phyloP scores from a whole-genome alignment of 2,113 vertebrate genomes.

The Serinus canaria region DNA sequence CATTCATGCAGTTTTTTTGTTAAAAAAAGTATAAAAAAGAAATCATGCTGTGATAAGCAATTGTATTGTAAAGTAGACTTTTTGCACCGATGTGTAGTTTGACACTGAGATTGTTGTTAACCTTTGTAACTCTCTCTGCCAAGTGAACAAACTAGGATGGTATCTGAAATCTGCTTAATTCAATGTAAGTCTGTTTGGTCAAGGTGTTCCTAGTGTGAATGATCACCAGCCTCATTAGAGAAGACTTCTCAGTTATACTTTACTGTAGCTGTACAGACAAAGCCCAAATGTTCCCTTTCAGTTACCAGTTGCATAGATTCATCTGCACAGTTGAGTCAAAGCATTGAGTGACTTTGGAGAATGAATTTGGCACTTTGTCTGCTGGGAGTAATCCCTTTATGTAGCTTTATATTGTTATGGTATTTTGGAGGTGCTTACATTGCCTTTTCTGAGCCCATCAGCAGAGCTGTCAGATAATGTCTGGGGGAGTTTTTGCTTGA shows the following conservation, averaged over 20 bases:
- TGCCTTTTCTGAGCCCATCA: background rate
- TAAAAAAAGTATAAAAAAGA: background rate
- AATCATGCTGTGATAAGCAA: background rate
- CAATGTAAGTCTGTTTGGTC: background rate
- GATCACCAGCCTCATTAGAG: background rate
- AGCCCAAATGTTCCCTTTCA: background rate
- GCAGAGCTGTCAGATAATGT: background rate
- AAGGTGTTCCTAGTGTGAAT: background rate
- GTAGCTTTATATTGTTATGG: background rate
- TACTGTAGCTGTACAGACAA: background rate
- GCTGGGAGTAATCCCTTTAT: background rate
- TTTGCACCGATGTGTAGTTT: background rate
- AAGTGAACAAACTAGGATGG: background rate
- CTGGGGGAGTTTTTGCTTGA: background rate
- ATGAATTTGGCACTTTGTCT: background rate
- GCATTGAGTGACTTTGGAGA: background rate
- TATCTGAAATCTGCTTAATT: background rate
- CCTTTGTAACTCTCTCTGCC: background rate
- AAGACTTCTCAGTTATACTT: background rate
- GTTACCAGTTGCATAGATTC: background rate
- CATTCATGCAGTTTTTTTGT: background rate
- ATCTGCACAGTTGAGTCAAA: background rate
- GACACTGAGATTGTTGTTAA: background rate
- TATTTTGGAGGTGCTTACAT: background rate
- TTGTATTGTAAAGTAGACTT: background rate